Evolutionary conservation across 2,113 vertebrate species (phyloP).

Genomic region (Reinhardtius hippoglossoides): DNA sequence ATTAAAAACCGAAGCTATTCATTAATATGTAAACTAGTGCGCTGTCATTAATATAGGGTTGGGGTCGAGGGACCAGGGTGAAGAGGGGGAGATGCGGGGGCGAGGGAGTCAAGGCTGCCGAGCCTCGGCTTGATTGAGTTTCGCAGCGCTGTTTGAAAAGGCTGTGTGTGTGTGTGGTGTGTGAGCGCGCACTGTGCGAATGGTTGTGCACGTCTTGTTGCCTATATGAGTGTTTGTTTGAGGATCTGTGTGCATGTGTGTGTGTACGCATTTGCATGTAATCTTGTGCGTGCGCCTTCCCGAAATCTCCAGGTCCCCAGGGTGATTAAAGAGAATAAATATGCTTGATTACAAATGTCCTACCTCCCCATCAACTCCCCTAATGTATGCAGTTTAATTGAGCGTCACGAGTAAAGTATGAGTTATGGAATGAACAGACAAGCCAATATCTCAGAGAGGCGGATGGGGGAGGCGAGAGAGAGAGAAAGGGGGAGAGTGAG

Average conservation of each 20-base stretch:
- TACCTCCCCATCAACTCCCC: constrained; percentile 77
- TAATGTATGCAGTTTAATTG: constrained; percentile 87
- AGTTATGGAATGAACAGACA: constrained; percentile 81
- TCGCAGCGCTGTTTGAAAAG: constrained; percentile 69
- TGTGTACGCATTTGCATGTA: constrained; percentile 50
- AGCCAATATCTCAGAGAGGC: constrained; percentile 75
- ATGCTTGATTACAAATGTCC: constrained; percentile 85
- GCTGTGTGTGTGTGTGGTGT: constrained; percentile 27
- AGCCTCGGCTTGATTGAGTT: constrained; percentile 78
- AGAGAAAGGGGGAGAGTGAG: constrained; percentile 8
- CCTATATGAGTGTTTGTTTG: constrained; percentile 39
- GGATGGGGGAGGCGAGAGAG: constrained; percentile 19
- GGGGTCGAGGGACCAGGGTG: constrained; percentile 68
- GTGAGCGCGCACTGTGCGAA: constrained; percentile 10
- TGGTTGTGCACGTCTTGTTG: constrained; percentile 22
- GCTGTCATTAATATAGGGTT: constrained; percentile 79
- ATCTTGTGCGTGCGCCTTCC: constrained; percentile 55
- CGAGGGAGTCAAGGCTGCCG: constrained; percentile 64
- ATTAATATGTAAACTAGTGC: constrained; percentile 83
- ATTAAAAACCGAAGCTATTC: constrained; percentile 78
- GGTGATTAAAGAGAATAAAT: constrained; percentile 86
- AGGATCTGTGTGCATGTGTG: constrained; percentile 25
- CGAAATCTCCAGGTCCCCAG: constrained; percentile 78
- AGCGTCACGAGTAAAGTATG: constrained; percentile 80
- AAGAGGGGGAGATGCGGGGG: constrained; percentile 50